Conservation (phyloP, 2,797 vertebrate species). For the Diglossa cyanea region DNA sequence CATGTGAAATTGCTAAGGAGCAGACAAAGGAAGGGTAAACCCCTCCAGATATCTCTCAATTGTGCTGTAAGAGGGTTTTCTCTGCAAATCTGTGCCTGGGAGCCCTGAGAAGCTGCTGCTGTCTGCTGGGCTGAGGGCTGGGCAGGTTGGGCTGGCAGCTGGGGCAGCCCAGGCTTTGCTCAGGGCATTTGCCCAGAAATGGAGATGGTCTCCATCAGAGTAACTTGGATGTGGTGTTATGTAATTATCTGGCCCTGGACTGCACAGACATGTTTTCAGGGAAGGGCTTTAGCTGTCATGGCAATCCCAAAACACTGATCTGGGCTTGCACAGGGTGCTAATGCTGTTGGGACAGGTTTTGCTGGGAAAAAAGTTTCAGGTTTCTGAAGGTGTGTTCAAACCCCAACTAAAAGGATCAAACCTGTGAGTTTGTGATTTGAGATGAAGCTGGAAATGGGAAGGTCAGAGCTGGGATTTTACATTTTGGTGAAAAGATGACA, state of each 20-base stretch:
- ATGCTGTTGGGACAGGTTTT: neutral
- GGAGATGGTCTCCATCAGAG: neutral
- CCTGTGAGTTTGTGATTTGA: accelerated
- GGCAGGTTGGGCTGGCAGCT: accelerated
- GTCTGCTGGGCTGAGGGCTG: neutral
- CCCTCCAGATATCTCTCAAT: accelerated
- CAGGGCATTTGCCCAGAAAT: neutral
- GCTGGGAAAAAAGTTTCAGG: neutral
- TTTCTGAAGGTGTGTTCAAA: neutral
- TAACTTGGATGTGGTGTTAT: accelerated
- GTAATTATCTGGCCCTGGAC: neutral
- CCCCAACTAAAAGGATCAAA: neutral
- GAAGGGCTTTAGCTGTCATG: neutral
- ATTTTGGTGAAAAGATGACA: neutral
- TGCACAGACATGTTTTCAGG: neutral
- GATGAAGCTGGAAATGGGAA: neutral
- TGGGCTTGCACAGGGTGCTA: neutral
- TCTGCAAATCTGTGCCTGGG: neutral
- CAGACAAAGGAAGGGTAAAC: neutral
- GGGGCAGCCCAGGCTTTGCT: neutral
- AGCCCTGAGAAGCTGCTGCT: neutral
- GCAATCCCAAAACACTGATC: neutral
- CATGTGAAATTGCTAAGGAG: neutral
- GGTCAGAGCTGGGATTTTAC: neutral
- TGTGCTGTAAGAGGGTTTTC: neutral